Evolutionary conservation across 1,140 invertebrate genomes (phyloP), one percentile per base, ranked within the genome.

Genomic region (Aradophagus sp.): DNA sequence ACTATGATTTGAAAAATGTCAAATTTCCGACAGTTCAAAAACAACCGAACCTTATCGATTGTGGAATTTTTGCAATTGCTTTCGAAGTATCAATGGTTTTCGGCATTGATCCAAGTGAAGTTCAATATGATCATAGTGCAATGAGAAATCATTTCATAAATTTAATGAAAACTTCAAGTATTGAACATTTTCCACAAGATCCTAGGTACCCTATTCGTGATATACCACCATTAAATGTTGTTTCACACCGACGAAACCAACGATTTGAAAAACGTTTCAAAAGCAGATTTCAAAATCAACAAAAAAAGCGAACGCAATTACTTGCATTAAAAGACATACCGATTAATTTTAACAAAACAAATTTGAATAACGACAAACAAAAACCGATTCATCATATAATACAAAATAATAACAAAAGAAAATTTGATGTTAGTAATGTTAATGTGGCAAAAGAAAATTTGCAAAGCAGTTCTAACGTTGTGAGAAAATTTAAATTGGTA

Each of bases 51-150:
- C 4, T 1, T 29, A 13, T 48, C 20, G 62, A 66, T 26, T 66
- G 61, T 39, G 61, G 61, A 32, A 31, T 65, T 17, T 55, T 41
- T 53, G 20, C 62, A 8, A 34, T 66, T 32, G 62, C 62, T 14
- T 55, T 56, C 29, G 31, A 29, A 32, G 19, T 47, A 36, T 65
- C 61, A 26, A 17, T 65, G 10, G 13, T 55, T 11, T 55, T 26
- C 39, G 19, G 44, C 1, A 31, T 55, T n/a, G 48, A 66, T 35
- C 62, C 62, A 12, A 29, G 48, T 36, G 41, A 32, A 55, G 16
- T 66, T 26, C 20, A 12, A 42, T 66, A 66, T 44, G 52, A 66
- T 11, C 38, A 50, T 8, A 19, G 5, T 11, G 27, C 23, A 45
- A 47, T 59, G 55, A 13, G 55, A 47, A 16, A 15, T n/a, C 41